Evolutionary conservation across 2,113 vertebrate species (phyloP), one percentile per base, ranked within the genome.

Genomic region (Chrysochloris asiatica): DNA sequence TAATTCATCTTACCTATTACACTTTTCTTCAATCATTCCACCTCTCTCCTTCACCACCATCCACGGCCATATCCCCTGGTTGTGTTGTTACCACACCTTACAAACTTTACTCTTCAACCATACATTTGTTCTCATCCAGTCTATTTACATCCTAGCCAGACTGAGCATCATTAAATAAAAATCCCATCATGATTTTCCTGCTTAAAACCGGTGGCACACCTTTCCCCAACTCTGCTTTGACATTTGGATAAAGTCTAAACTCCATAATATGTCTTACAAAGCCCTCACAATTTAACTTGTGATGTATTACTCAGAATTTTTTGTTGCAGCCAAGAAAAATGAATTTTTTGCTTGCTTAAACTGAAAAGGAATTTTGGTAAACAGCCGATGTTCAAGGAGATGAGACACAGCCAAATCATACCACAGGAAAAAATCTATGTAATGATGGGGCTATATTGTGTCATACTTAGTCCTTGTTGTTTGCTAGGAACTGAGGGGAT

Each of bases 301-400:
- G 3, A 22, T 36, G 67, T 41, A 48, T 67, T 13, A 81, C 52
- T 71, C 28, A 47, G 71, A 16, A 83, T 73, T 78, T 71, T 95
- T 86, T 69, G 71, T 5, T 59, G 30, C 48, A 45, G 54, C 36
- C 47, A 89, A 78, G 86, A 87, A 80, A 83, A 87, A 36, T 12
- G 43, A 90, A 69, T 84, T 90, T n/a, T 21, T 90, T 69, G 48
- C 72, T 67, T 59, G 24, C 45, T 59, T 88, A 75, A 79, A 43
- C 48, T 86, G 72, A 69, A 90, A 82, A 93, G 26, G 41, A 65
- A 33, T 85, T 61, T 76, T 61, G 54, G 41, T 77, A 91, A 77
- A 61, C 24, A 88, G 36, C 41, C 52, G n/a, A 41, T 76, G 26
- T 14, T 50, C 24, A 28, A 61, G 33, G 22, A n/a, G 9, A 6